Base-by-base conservation (phyloP, 2,797 vertebrate species). In the Rhinichthys osculus region DNA sequence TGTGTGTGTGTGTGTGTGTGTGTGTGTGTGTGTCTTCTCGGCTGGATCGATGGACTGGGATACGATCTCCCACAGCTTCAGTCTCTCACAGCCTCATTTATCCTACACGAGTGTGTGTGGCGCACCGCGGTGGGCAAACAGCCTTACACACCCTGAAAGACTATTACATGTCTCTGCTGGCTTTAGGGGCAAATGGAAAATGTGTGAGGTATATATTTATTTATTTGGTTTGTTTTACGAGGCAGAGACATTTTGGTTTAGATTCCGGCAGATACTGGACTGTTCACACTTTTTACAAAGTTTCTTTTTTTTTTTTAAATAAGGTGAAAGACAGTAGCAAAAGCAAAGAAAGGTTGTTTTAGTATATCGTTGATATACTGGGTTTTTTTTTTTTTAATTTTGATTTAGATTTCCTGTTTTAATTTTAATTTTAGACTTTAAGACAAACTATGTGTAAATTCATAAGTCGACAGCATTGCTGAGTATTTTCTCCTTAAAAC, bases 81-180 rank as follows among this genome's bases (percentile, higher is more conserved):
- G 62, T 86, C 69, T 77, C 72, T 70, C 59, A 50, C 42, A 21
- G 11, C 64, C 74, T 83, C n/a, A 81, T 87, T 84, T 66, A 52
- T 70, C 62, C 54, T 67, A 77, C 33, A 38, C 27, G 11, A 62
- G 38, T 27, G 50, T 44, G 44, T 85, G 83, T 70, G 64, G 72
- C 9, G 7, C 74, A 30, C 73, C 3, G 13, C 7, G 35, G 83
- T 59, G 64, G 47, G 50, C 52, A 23, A 71, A 78, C 27, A 35
- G 74, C 66, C 38, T 13, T 57, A 78, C 64, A 85, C n/a, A 3
- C 19, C 62, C 72, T n/a, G 59, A 69, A 77, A 84, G 59, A 69
- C 35, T 70, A 78, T 70, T 59, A 84, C 64, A 47, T 1, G 13
- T 50, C 13, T 50, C 62, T 33, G 27, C 78, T 21, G 40, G 62